These are phyloP conservation scores for Microcebus tavaratra DNA, from an alignment of 2,113 vertebrate genomes.

Conservation along the genomic window DNA sequence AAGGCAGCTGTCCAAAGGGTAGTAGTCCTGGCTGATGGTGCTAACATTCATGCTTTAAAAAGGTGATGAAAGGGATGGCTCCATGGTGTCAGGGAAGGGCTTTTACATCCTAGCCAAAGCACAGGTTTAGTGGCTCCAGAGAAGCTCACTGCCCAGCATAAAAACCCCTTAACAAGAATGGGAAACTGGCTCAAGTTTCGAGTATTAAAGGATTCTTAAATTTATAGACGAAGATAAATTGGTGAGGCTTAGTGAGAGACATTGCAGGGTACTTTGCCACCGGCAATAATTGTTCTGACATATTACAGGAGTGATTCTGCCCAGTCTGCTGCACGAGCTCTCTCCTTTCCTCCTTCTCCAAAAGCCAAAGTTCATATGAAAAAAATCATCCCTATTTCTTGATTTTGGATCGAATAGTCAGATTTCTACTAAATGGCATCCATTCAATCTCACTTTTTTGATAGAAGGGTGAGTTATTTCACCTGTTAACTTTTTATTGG, in stretches of 20 bases:
- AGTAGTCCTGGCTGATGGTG: too few species aligned
- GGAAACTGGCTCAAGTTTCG: background rate
- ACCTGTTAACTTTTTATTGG: constrained; percentile 36
- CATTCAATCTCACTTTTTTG: constrained; percentile 7
- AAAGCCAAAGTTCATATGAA: background rate
- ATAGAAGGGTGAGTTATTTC: background rate
- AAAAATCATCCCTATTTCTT: background rate
- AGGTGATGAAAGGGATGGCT: background rate
- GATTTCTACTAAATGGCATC: background rate
- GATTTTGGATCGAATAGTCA: background rate
- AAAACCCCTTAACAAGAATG: background rate
- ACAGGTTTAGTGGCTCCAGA: background rate
- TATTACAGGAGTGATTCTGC: background rate
- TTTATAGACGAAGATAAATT: background rate
- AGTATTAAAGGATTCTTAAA: background rate
- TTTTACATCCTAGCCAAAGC: background rate
- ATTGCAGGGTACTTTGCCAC: background rate
- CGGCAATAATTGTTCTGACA: background rate
- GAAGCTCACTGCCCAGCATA: background rate
- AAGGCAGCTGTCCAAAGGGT: background rate
- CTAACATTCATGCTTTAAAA: background rate
- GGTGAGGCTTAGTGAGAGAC: background rate
- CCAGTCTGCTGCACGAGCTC: rapidly evolving
- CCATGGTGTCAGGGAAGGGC: rapidly evolving
- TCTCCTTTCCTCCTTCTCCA: background rate